phyloP scores from a whole-genome alignment of 2,888 invertebrate genomes.

The Drosophila parthenogenetica region DNA sequence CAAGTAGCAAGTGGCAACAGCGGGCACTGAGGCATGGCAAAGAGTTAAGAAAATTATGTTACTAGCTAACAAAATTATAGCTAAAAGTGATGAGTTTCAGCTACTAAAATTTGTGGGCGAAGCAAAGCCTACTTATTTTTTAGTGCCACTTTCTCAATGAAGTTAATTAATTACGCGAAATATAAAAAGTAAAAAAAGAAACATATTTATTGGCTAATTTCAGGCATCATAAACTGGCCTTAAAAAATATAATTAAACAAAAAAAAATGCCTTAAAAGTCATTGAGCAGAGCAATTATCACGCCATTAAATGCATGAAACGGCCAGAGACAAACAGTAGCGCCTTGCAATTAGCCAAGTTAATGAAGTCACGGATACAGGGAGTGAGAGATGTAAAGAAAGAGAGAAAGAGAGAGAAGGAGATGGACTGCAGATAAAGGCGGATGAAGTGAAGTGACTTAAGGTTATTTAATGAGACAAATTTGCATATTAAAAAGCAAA shows the following conservation, averaged over 20 bases:
- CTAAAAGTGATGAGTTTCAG: no score
- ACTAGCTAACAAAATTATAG: no score
- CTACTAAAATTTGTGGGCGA: neutral
- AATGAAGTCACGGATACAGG: conserved; percentile 63
- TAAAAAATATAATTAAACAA: neutral
- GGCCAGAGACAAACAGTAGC: conserved; percentile 64
- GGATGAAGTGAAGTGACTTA: conserved; percentile 33
- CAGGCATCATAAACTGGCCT: conserved; percentile 30
- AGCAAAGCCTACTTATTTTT: no score
- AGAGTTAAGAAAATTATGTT: neutral
- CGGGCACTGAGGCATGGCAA: neutral
- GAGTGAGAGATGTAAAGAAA: conserved; percentile 20
- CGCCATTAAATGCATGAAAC: conserved; percentile 58
- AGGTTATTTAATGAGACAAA: conserved; percentile 60
- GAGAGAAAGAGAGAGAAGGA: conserved; percentile 27
- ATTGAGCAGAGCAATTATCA: conserved; percentile 61
- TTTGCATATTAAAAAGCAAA: conserved; percentile 73
- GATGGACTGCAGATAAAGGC: conserved; percentile 4
- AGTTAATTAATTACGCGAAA: neutral
- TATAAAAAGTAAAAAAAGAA: neutral
- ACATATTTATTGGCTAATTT: conserved; percentile 20
- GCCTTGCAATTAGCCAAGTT: conserved; percentile 68
- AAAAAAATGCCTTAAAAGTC: conserved; percentile 30
- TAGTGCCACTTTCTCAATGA: no score
- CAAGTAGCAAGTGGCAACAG: neutral